Evolutionary conservation across 2,888 invertebrate species (phyloP).

Genomic region (Oxyteleia sp.): DNA sequence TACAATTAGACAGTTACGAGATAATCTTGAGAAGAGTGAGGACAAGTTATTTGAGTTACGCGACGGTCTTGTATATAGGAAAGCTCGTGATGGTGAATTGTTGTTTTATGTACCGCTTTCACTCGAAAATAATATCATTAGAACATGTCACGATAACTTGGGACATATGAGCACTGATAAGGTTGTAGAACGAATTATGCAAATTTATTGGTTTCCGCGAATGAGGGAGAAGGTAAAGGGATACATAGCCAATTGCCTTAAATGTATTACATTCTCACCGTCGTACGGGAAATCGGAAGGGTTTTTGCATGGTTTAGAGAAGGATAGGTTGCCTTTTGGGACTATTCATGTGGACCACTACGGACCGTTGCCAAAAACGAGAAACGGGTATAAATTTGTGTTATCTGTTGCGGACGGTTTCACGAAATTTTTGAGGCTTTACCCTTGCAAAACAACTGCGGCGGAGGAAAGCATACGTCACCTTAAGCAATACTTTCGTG

Average conservation of each 20-base stretch:
- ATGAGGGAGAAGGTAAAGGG: not conserved
- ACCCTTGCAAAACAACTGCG: not conserved
- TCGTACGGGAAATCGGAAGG: slow-evolving; percentile 75
- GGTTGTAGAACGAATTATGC: slow-evolving; percentile 19
- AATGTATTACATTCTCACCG: slow-evolving; percentile 75
- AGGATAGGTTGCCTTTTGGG: slow-evolving; percentile 34
- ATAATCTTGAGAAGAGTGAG: not conserved
- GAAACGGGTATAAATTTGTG: not conserved
- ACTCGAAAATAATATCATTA: slow-evolving; percentile 60
- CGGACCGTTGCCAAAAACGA: not conserved
- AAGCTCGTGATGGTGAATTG: slow-evolving; percentile 30
- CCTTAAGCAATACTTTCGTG: not conserved
- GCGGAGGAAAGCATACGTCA: not conserved
- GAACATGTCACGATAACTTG: not conserved
- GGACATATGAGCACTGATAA: slow-evolving; percentile 63
- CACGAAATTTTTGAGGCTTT: not conserved
- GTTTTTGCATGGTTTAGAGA: slow-evolving; percentile 76
- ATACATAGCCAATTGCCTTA: slow-evolving; percentile 75
- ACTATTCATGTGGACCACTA: not conserved
- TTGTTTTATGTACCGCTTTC: slow-evolving; percentile 63
- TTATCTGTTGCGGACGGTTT: not conserved
- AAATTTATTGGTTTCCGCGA: no score
- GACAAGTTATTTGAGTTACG: not conserved
- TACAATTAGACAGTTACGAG: slow-evolving; percentile 24
- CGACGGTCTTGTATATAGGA: slow-evolving; percentile 42